Percentiles rank a stretch among this genome's conserved stretches.
These are phyloP conservation scores for Ditylenchus weischeri DNA, from an alignment of 2,888 invertebrate genomes.

Conservation along the genomic window DNA sequence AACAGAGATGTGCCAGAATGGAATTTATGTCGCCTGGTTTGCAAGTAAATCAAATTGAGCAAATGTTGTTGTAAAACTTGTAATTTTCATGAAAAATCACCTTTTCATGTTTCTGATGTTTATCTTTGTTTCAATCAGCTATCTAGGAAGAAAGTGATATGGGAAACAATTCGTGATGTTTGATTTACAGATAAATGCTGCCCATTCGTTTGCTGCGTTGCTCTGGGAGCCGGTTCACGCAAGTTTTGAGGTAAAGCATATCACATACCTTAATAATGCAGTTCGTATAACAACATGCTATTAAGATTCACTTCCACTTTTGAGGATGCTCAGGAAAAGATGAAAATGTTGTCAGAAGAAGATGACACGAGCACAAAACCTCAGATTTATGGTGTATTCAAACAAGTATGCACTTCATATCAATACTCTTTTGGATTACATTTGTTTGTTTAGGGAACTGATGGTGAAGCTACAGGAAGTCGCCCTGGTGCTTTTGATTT, in stretches of 20 bases:
- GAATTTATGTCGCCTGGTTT: too few relatives aligned
- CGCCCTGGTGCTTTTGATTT: slow-evolving; percentile 66
- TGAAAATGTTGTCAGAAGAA: slow-evolving; percentile 57
- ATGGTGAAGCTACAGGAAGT: slow-evolving; percentile 62
- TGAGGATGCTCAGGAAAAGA: slow-evolving; percentile 45
- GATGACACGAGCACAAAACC: slow-evolving; percentile 64
- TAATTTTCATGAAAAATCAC: too few relatives aligned
- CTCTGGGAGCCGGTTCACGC: background rate
- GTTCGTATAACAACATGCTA: background rate
- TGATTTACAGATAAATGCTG: background rate
- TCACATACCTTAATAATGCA: background rate
- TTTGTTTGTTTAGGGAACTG: slow-evolving; percentile 34
- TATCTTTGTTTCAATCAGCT: too few relatives aligned
- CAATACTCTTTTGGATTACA: background rate
- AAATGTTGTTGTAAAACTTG: too few relatives aligned
- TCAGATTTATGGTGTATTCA: slow-evolving; percentile 65
- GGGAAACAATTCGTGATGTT: background rate
- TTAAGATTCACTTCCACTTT: slow-evolving; percentile 29
- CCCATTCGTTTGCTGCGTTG: background rate
- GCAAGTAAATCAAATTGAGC: too few relatives aligned
- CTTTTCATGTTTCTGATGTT: too few relatives aligned
- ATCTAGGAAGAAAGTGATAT: background rate
- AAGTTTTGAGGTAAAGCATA: background rate
- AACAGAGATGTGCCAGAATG: too few relatives aligned
- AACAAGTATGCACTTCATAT: slow-evolving; percentile 61